phyloP scores from a whole-genome alignment of 2,888 invertebrate species.

The Chymomyza procnemis region DNA sequence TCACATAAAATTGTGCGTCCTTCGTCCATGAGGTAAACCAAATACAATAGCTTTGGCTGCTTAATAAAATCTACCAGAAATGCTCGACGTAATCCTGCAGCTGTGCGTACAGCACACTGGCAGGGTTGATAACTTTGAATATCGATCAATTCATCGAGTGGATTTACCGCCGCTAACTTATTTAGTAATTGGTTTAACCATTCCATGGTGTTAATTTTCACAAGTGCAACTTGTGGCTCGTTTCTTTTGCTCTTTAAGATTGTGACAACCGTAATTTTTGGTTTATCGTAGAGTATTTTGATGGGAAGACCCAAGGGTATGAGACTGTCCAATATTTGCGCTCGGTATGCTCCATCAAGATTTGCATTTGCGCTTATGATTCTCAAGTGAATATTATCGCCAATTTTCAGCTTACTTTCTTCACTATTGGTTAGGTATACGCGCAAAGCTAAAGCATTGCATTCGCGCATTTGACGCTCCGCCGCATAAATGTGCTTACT shows the following conservation, averaged over 20 bases:
- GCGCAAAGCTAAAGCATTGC: neutral
- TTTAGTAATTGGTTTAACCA: neutral
- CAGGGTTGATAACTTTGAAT: no score
- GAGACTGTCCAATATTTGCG: neutral
- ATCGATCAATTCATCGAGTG: neutral
- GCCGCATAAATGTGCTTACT: neutral
- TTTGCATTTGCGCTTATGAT: conserved; percentile 28
- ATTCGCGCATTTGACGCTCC: neutral
- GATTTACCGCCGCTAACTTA: neutral
- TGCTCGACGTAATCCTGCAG: neutral
- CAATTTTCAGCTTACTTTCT: neutral
- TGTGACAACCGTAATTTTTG: neutral
- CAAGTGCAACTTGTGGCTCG: neutral
- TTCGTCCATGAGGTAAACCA: conserved; percentile 2
- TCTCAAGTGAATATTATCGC: conserved; percentile 11
- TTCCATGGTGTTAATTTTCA: neutral
- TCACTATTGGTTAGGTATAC: neutral
- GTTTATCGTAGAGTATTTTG: neutral
- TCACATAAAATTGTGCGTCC: neutral
- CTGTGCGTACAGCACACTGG: neutral
- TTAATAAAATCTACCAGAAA: neutral
- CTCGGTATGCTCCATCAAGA: neutral
- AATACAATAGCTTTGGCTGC: neutral
- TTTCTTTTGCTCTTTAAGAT: neutral
- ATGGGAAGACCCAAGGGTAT: neutral